phyloP scores from a whole-genome alignment of 2,797 vertebrate species.

The Pseudochaenichthys georgianus region DNA sequence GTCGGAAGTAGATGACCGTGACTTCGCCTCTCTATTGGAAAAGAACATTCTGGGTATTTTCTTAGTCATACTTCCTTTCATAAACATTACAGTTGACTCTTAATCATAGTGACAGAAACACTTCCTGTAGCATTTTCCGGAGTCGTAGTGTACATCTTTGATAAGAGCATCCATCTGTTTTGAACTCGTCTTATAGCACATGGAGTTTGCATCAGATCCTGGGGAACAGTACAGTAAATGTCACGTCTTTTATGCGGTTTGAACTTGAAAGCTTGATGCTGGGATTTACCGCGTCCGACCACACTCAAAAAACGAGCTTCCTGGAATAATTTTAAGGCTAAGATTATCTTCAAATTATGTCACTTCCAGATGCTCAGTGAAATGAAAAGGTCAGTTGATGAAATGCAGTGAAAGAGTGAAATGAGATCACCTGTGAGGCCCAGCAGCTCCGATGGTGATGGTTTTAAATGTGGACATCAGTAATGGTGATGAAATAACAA shows the following conservation, averaged over 20 bases:
- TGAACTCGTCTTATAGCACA: not conserved
- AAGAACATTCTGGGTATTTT: not conserved
- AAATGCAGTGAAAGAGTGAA: constrained; percentile 59
- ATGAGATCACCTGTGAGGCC: constrained; percentile 44
- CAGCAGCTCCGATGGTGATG: constrained; percentile 21
- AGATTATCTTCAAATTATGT: constrained; percentile 20
- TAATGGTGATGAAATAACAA: constrained; percentile 52
- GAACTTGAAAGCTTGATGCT: constrained; percentile 10
- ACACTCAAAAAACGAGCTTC: constrained; percentile 6
- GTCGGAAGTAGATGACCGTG: no score
- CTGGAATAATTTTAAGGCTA: constrained; percentile 8
- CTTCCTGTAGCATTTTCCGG: not conserved
- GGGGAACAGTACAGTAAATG: constrained; percentile 22
- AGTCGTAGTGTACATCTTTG: constrained; percentile 1
- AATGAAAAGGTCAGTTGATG: constrained; percentile 66
- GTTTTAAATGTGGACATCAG: constrained; percentile 48
- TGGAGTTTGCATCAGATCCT: constrained; percentile 7
- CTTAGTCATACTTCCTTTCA: not conserved
- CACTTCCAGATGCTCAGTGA: constrained; percentile 19
- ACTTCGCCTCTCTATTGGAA: no score
- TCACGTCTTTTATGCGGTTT: constrained; percentile 29
- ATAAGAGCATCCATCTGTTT: not conserved
- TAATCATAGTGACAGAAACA: not conserved
- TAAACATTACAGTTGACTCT: constrained; percentile 3
- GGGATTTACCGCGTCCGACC: constrained; percentile 1